Evolutionary conservation across 2,888 invertebrate genomes (phyloP).

Genomic region (Dioctria rufipes): DNA sequence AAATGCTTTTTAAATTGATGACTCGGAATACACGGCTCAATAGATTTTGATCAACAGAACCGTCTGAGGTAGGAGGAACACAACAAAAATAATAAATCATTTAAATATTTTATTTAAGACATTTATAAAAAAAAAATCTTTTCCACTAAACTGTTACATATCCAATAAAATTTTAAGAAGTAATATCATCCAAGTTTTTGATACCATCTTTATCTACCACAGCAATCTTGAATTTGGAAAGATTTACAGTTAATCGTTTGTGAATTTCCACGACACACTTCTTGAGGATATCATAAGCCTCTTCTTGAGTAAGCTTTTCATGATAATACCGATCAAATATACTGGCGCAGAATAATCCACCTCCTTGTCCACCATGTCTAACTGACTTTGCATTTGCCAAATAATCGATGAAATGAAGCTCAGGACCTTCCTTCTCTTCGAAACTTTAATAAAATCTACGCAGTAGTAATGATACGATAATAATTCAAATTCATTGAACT

Average conservation of each 20-base stretch:
- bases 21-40: too few relatives aligned
- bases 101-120: too few relatives aligned
- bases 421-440: slow-evolving; percentile 88
- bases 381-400: slow-evolving; percentile 91
- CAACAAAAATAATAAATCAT: too few relatives aligned
- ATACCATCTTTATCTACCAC: slow-evolving; percentile 91
- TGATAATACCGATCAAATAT: slow-evolving; percentile 95
- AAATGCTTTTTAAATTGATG: too few relatives aligned
- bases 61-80: too few relatives aligned
- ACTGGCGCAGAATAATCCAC: slow-evolving; percentile 92
- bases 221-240: slow-evolving; percentile 92
- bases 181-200: slow-evolving; percentile 81
- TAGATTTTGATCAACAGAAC: too few relatives aligned
- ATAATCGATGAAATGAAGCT: slow-evolving; percentile 95
- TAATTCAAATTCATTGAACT: slow-evolving; percentile 21
- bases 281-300: slow-evolving; percentile 88
- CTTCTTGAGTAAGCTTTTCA: slow-evolving; percentile 82
- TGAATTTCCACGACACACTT: slow-evolving; percentile 94
- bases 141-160: slow-evolving; percentile 56
- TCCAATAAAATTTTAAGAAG: slow-evolving; percentile 73
- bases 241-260: slow-evolving; percentile 90
- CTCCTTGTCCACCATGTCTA: slow-evolving; percentile 95
- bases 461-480: not conserved
- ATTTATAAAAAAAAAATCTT: slow-evolving; percentile 28
- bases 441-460: slow-evolving; percentile 73